These are phyloP conservation scores for Dendrolimus pini DNA, from an alignment of 2,888 invertebrate species.

Conservation along the genomic window DNA sequence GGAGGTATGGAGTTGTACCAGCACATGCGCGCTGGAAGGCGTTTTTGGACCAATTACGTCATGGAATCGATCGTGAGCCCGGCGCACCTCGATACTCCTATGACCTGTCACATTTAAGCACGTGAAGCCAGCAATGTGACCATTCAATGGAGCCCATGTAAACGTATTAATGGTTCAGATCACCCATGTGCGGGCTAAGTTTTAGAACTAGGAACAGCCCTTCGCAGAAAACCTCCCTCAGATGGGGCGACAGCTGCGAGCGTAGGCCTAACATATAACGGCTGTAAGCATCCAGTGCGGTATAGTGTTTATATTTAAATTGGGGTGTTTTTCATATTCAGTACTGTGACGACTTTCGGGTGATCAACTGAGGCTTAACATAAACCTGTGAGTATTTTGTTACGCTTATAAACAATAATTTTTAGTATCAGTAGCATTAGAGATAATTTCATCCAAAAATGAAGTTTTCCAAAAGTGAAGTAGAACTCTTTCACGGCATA, in stretches of 20 bases:
- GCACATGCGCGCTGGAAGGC: slow-evolving; percentile 30
- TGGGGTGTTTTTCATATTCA: background rate
- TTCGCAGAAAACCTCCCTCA: slow-evolving; percentile 96
- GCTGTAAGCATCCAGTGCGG: background rate
- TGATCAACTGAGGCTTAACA: background rate
- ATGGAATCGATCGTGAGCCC: slow-evolving; percentile 48
- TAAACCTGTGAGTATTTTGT: background rate
- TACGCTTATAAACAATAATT: background rate
- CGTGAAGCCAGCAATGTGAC: slow-evolving; percentile 27
- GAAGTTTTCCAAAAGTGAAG: too few species aligned
- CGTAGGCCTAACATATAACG: slow-evolving; percentile 7
- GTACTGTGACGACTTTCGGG: background rate
- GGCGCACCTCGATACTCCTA: slow-evolving; percentile 27
- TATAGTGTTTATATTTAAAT: background rate
- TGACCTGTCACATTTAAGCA: slow-evolving; percentile 38
- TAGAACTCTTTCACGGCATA: too few species aligned
- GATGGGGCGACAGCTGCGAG: slow-evolving; percentile 95
- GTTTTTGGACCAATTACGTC: slow-evolving; percentile 54
- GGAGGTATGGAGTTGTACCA: slow-evolving; percentile 18
- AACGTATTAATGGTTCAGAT: slow-evolving; percentile 39
- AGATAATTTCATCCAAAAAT: too few species aligned
- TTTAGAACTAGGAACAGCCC: slow-evolving; percentile 97
- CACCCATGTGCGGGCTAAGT: slow-evolving; percentile 94
- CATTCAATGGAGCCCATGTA: slow-evolving; percentile 7
- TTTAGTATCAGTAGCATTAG: too few species aligned